Evolutionary conservation across 2,888 invertebrate genomes (phyloP), one percentile per base, ranked within the genome.

Genomic region (Clistopyga incitator): DNA sequence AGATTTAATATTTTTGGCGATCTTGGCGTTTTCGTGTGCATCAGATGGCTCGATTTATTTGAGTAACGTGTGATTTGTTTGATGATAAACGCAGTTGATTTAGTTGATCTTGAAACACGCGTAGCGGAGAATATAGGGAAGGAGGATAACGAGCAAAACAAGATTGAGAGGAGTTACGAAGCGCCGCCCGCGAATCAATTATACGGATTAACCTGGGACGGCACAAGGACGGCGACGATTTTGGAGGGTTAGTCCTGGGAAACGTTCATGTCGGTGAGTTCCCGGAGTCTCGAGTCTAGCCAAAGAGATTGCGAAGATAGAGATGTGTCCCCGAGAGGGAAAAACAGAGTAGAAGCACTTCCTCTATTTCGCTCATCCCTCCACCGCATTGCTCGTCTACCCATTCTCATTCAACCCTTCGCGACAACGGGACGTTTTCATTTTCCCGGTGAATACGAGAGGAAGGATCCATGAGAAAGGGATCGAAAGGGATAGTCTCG

Each of bases 81-180:
- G 59, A 18, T 34, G 34, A 61, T n/a, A 1, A 15, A 34, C 59
- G 64, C 64, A 38, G 71, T 38, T 59, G 56, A 65, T 72, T 78
- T 68, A 38, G 42, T 71, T 82, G 78, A 78, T 72, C 52, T 59
- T 38, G 67, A 52, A 74, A 78, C 67, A 61, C 67, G 34, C 72
- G 56, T 64, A 67, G 75, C 47, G 74, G 78, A 80, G 82, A 86
- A 81, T 81, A 78, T 72, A 78, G 71, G 6, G 64, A 42, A 68
- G 23, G 68, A 56, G 70, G 56, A 42, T 80, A 78, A 77, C 68
- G 78, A 81, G 80, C 78, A 82, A 68, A 82, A 85, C 64, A 76
- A 78, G 82, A 87, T 74, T 77, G 61, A 38, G 81, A 81, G 81
- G 76, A 78, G 65, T 72, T 71, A 82, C 78, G 61, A 50, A 34